phyloP scores from a whole-genome alignment of 2,113 vertebrate genomes.

The Hiodon alosoides region DNA sequence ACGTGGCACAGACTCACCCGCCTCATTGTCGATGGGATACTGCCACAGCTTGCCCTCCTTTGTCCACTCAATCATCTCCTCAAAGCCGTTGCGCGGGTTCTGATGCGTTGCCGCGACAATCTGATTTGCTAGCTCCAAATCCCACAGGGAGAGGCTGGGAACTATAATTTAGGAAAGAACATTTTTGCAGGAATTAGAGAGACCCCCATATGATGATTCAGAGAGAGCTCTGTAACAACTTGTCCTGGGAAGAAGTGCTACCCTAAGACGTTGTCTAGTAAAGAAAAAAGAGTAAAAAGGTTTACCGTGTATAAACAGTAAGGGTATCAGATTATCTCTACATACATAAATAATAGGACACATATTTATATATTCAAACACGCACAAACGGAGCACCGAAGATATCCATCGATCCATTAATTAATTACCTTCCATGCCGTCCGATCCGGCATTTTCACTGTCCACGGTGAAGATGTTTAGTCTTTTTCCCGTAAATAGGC shows the following conservation, averaged over 20 bases:
- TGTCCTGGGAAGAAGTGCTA: no score
- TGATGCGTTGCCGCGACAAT: conserved; percentile 59
- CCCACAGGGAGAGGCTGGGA: conserved; percentile 77
- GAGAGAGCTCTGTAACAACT: no score
- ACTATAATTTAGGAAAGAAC: conserved; percentile 36
- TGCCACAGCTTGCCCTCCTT: conserved; percentile 86
- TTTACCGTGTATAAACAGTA: no score
- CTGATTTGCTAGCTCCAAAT: conserved; percentile 75
- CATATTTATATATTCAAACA: no score
- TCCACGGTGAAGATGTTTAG: conserved; percentile 73
- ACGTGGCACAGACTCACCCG: conserved; percentile 56
- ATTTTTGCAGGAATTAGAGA: background rate
- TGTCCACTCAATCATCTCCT: conserved; percentile 95
- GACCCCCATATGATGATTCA: no score
- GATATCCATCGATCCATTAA: no score
- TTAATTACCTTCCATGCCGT: conserved; percentile 43
- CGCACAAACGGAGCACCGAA: no score
- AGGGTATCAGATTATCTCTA: no score
- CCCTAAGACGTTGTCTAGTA: no score
- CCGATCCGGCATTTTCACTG: conserved; percentile 43
- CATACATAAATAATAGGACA: no score
- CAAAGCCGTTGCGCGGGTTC: conserved; percentile 76
- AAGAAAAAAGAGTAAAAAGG: no score
- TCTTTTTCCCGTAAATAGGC: conserved; percentile 60
- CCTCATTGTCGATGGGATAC: conserved; percentile 86